Evolutionary conservation across 1,140 invertebrate species (phyloP).

Genomic region (Augochlora pura): DNA sequence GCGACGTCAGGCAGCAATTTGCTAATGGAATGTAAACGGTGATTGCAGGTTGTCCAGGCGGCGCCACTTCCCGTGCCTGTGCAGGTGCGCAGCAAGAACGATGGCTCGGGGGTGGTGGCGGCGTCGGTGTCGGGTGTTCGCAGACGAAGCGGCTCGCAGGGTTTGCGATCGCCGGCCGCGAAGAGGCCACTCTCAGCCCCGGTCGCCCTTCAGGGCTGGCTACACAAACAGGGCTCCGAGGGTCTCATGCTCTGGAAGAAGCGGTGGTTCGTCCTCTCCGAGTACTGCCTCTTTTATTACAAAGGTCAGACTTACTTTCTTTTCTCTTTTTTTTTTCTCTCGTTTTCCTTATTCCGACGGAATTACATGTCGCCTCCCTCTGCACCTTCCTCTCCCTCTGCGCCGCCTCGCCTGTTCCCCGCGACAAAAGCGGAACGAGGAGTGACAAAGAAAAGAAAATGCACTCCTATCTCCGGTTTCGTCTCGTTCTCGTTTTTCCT

Average conservation of each 20-base stretch:
- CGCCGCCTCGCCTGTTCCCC: too few relatives aligned
- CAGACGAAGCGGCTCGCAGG: conserved; percentile 83
- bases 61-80: conserved; percentile 65
- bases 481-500: too few relatives aligned
- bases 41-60: conserved; percentile 72
- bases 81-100: conserved; percentile 68
- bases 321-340: too few relatives aligned
- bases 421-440: too few relatives aligned
- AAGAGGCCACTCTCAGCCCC: conserved; percentile 89
- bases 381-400: too few relatives aligned
- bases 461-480: too few relatives aligned
- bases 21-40: neutral
- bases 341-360: neutral
- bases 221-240: conserved; percentile 95
- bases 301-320: conserved; percentile 85
- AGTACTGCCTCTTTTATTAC: conserved; percentile 97
- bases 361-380: conserved; percentile 13
- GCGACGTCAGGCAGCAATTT: too few relatives aligned
- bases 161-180: conserved; percentile 87
- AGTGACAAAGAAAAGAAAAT: too few relatives aligned
- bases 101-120: conserved; percentile 79
- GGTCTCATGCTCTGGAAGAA: conserved; percentile 96
- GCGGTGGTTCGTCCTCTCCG: conserved; percentile 96
- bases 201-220: conserved; percentile 92
- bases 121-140: conserved; percentile 82